Percentiles rank a stretch among this genome's conserved stretches.
Evolutionary conservation across 1,140 invertebrate genomes (phyloP).

Genomic region (Magallana ariakensis): DNA sequence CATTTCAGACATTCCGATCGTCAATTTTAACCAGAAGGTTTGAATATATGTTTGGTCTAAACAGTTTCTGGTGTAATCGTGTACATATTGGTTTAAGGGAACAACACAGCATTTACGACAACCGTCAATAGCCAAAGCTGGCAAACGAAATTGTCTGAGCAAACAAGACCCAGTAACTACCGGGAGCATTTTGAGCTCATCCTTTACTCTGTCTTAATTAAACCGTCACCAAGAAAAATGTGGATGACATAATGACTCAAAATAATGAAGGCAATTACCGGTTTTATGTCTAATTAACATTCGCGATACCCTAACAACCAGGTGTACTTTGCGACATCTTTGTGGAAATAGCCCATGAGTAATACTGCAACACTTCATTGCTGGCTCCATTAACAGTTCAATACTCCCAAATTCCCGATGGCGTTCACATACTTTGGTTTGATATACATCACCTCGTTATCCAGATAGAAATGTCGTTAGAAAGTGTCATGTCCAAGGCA

Average conservation of each 20-base stretch:
- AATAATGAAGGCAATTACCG: slow-evolving; percentile 36
- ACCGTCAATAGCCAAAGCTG: neutral
- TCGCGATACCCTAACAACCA: neutral
- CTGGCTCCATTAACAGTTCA: neutral
- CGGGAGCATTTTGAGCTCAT: neutral
- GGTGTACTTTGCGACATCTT: neutral
- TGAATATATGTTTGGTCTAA: slow-evolving; percentile 15
- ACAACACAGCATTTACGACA: slow-evolving; percentile 26
- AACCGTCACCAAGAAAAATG: slow-evolving; percentile 7
- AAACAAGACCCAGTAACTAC: neutral
- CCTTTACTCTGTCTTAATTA: neutral
- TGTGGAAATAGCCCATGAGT: neutral
- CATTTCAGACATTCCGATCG: neutral
- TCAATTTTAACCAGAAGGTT: neutral
- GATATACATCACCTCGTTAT: neutral
- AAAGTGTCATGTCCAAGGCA: neutral
- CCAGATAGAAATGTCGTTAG: neutral
- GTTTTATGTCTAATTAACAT: slow-evolving; percentile 30
- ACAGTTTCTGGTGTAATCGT: slow-evolving; percentile 28
- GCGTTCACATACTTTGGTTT: neutral
- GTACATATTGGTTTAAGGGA: slow-evolving; percentile 34
- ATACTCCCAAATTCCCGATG: neutral
- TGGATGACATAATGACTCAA: slow-evolving; percentile 15
- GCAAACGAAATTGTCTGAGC: neutral
- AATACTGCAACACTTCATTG: neutral